phyloP scores from a whole-genome alignment of 2,797 vertebrate species.

The Benthosema pterotum region DNA sequence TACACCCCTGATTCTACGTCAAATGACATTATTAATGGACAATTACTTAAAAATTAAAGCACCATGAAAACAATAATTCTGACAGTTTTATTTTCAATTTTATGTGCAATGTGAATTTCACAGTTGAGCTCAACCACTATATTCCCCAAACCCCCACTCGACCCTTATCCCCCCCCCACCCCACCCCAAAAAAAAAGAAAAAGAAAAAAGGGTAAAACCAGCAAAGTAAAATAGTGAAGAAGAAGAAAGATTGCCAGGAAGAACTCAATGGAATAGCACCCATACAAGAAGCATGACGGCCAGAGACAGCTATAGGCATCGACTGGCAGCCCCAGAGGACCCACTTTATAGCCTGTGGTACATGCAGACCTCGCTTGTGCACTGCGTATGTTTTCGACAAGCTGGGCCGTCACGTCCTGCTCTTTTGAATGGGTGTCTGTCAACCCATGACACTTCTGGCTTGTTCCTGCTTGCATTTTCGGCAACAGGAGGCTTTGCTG shows the following conservation, averaged over 20 bases:
- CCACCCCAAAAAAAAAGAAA: too few species aligned
- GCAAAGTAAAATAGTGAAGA: conserved; percentile 55
- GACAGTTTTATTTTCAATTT: conserved; percentile 82
- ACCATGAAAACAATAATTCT: conserved; percentile 34
- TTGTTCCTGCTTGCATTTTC: too few species aligned
- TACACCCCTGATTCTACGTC: too few species aligned
- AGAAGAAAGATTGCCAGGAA: conserved; percentile 50
- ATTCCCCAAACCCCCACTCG: too few species aligned
- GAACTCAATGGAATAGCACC: conserved; percentile 69
- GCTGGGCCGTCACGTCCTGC: too few species aligned
- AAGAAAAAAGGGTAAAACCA: conserved; percentile 60
- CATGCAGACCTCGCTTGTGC: too few species aligned
- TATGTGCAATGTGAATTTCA: conserved; percentile 88
- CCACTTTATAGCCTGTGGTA: background rate
- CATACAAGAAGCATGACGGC: conserved; percentile 44
- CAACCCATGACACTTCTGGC: too few species aligned
- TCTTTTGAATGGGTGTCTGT: too few species aligned
- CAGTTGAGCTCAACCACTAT: conserved; percentile 83
- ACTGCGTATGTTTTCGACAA: too few species aligned
- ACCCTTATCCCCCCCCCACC: conserved; percentile 40
- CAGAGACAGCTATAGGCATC: conserved; percentile 21
- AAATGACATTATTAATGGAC: too few species aligned
- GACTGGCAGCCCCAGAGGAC: conserved; percentile 31
- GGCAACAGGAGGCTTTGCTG: too few species aligned
- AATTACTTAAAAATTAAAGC: background rate